These are phyloP conservation scores for Brachionus asplanchnoidis DNA, from an alignment of 1,140 invertebrate genomes.

Conservation along the genomic window DNA sequence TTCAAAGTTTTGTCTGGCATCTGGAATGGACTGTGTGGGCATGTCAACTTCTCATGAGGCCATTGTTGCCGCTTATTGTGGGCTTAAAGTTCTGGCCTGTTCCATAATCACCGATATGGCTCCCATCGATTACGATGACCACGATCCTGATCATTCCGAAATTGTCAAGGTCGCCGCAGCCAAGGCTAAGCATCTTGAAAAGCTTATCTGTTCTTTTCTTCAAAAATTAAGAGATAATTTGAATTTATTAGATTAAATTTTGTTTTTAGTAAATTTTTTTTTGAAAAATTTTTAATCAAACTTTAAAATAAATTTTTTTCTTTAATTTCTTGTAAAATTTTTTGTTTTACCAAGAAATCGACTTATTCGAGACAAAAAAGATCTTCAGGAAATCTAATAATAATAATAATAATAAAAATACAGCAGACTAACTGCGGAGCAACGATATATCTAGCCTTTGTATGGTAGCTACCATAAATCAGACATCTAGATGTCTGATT, in stretches of 20 bases:
- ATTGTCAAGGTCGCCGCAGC: slow-evolving; percentile 74
- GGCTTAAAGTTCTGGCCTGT: slow-evolving; percentile 80
- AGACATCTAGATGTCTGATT: no score
- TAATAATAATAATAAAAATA: no score
- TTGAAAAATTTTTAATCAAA: not conserved
- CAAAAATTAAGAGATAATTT: not conserved
- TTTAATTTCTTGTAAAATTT: not conserved
- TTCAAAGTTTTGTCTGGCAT: slow-evolving; percentile 69
- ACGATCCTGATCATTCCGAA: slow-evolving; percentile 77
- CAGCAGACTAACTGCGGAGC: no score
- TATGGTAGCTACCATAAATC: no score
- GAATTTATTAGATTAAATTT: not conserved
- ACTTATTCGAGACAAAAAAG: no score
- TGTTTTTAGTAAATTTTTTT: not conserved
- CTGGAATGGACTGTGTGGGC: slow-evolving; percentile 81
- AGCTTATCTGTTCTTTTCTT: slow-evolving; percentile 21
- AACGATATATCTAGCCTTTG: no score
- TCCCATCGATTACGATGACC: slow-evolving; percentile 70
- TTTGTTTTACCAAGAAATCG: no score
- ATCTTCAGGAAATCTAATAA: no score
- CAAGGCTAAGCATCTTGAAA: slow-evolving; percentile 51
- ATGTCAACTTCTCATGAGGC: slow-evolving; percentile 92
- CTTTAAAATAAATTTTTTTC: not conserved
- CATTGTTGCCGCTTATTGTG: slow-evolving; percentile 80
- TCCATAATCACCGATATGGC: slow-evolving; percentile 87